Evolutionary conservation across 2,888 invertebrate species (phyloP).

Genomic region (Tiliacea citrago): DNA sequence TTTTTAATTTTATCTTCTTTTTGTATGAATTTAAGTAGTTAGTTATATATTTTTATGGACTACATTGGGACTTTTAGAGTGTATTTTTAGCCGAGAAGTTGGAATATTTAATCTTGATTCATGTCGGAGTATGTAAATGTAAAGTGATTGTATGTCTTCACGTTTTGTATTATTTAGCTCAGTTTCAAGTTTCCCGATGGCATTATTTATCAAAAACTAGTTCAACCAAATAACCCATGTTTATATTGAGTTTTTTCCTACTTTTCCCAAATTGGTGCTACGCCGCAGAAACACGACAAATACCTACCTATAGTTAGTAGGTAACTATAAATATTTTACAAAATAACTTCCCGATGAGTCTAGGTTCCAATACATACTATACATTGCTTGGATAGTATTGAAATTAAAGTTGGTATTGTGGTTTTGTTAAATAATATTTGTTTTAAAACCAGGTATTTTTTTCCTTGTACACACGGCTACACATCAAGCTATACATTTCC

Average conservation of each 20-base stretch:
- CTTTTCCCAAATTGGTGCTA: neutral
- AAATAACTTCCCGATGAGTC: neutral
- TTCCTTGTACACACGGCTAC: too few relatives aligned
- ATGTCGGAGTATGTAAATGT: too few relatives aligned
- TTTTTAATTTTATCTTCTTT: too few relatives aligned
- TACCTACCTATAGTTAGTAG: neutral
- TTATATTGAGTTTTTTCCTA: neutral
- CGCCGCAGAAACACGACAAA: neutral
- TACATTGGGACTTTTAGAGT: too few relatives aligned
- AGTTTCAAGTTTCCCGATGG: neutral
- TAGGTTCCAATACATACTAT: neutral
- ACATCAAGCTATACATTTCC: too few relatives aligned
- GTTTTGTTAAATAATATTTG: slow-evolving; percentile 1
- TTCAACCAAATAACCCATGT: neutral
- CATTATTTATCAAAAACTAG: neutral
- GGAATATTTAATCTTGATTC: too few relatives aligned
- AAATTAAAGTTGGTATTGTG: neutral
- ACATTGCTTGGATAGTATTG: neutral
- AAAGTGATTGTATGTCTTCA: too few relatives aligned
- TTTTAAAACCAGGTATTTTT: neutral
- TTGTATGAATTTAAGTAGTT: too few relatives aligned
- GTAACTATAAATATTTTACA: neutral
- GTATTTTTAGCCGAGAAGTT: too few relatives aligned
- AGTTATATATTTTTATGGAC: too few relatives aligned
- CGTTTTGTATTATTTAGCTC: too few relatives aligned